These are phyloP conservation scores for Isurus oxyrinchus DNA, from an alignment of 2,113 vertebrate species.

Conservation along the genomic window DNA sequence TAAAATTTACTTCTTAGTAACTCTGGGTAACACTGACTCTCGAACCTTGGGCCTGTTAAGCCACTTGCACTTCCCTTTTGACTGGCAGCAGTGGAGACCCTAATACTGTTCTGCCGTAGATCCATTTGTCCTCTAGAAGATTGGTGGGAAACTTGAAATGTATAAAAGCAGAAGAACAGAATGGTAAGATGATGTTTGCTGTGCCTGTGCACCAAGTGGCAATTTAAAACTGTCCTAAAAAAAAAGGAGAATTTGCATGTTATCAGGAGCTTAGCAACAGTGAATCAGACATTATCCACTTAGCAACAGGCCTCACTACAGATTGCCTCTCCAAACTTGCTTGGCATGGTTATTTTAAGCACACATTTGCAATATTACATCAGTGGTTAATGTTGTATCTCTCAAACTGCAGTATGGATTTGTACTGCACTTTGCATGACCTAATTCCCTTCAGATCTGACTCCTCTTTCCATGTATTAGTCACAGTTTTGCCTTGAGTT, in stretches of 20 bases:
- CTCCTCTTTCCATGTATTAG: constrained; percentile 14
- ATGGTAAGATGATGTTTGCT: not conserved
- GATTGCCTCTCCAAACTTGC: constrained; percentile 22
- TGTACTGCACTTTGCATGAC: constrained; percentile 33
- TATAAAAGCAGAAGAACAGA: not conserved
- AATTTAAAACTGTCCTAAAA: not conserved
- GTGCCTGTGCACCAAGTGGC: no score
- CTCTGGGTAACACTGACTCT: not conserved
- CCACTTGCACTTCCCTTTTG: not conserved
- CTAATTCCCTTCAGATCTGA: constrained; percentile 26
- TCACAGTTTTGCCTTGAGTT: not conserved
- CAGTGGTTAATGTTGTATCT: constrained; percentile 33
- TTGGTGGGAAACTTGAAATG: not conserved
- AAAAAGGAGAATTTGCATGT: not conserved
- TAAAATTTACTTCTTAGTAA: not conserved
- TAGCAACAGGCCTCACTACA: constrained; percentile 30
- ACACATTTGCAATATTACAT: constrained; percentile 35
- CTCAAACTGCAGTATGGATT: constrained; percentile 34
- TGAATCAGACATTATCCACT: constrained; percentile 24
- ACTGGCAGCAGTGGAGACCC: not conserved
- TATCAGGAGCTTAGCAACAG: constrained; percentile 30
- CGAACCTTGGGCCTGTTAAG: not conserved
- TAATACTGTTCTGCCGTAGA: not conserved
- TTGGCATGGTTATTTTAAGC: constrained; percentile 32
- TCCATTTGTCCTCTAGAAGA: not conserved